Percentiles rank a stretch among this genome's conserved stretches.
Conservation (phyloP, 92 coral and sea anemone genomes). For the Umimayanthus kanabou region DNA sequence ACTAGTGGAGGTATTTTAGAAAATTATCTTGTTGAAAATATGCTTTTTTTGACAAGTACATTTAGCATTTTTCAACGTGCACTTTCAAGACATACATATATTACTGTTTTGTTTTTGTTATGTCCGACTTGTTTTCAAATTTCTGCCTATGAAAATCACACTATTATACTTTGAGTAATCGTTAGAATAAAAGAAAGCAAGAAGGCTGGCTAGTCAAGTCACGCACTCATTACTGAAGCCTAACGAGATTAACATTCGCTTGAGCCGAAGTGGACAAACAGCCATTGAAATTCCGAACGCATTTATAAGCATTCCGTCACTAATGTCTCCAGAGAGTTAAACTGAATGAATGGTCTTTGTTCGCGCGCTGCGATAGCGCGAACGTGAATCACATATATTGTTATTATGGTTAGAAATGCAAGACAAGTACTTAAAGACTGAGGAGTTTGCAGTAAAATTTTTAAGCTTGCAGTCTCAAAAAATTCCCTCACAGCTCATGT, state of each 20-base stretch:
- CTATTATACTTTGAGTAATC: neutral
- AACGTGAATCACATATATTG: neutral
- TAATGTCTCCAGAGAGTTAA: conserved; percentile 24
- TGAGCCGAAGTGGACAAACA: conserved; percentile 14
- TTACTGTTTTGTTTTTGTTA: neutral
- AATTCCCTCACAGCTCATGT: neutral
- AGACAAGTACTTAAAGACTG: neutral
- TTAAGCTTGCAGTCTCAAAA: neutral
- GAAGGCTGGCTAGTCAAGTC: neutral
- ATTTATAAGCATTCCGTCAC: neutral
- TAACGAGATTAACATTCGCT: conserved; percentile 32
- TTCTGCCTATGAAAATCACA: neutral
- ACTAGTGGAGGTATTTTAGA: neutral
- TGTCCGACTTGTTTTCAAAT: neutral
- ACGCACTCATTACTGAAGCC: conserved; percentile 30
- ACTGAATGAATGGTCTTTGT: conserved; percentile 31
- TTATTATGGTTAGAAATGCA: conserved; percentile 8
- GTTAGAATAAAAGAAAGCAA: conserved; percentile 2
- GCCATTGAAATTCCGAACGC: conserved; percentile 6
- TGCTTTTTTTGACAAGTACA: neutral
- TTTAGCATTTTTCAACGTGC: no score
- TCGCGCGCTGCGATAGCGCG: conserved; percentile 4
- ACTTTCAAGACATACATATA: neutral
- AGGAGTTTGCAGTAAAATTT: neutral
- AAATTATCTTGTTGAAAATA: neutral